Conservation (phyloP, 2,113 vertebrate species). For the Gobio gobio region DNA sequence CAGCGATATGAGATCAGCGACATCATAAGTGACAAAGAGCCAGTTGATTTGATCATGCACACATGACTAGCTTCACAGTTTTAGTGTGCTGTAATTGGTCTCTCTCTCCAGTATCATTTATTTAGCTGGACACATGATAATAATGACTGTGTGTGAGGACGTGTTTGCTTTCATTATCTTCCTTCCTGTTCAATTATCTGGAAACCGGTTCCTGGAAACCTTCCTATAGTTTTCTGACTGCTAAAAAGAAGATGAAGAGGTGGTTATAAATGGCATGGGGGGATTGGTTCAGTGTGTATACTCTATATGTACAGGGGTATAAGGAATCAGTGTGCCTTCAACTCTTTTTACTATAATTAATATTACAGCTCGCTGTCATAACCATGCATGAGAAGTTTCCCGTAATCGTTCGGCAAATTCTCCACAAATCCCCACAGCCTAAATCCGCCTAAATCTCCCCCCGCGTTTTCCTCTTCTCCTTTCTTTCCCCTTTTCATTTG, state of each 20-base stretch:
- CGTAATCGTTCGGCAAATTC: conserved; percentile 74
- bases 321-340: conserved; percentile 46
- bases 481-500: conserved; percentile 6
- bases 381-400: conserved; percentile 73
- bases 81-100: conserved; percentile 21
- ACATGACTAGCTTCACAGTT: conserved; percentile 18
- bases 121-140: conserved; percentile 26
- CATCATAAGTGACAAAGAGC: conserved; percentile 6
- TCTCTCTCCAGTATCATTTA: conserved; percentile 23
- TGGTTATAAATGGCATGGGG: not conserved
- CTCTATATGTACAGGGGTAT: conserved; percentile 30
- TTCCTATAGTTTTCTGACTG: conserved; percentile 39
- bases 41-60: conserved; percentile 15
- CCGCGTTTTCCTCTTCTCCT: conserved; percentile 24
- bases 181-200: conserved; percentile 34
- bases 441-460: conserved; percentile 66
- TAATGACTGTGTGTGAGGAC: conserved; percentile 18
- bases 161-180: conserved; percentile 46
- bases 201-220: conserved; percentile 66
- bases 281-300: not conserved
- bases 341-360: conserved; percentile 75
- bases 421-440: conserved; percentile 68
- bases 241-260: conserved; percentile 11
- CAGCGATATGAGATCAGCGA: not conserved
- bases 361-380: conserved; percentile 74